phyloP scores from a whole-genome alignment of 2,113 vertebrate genomes.

The Ondatra zibethicus region DNA sequence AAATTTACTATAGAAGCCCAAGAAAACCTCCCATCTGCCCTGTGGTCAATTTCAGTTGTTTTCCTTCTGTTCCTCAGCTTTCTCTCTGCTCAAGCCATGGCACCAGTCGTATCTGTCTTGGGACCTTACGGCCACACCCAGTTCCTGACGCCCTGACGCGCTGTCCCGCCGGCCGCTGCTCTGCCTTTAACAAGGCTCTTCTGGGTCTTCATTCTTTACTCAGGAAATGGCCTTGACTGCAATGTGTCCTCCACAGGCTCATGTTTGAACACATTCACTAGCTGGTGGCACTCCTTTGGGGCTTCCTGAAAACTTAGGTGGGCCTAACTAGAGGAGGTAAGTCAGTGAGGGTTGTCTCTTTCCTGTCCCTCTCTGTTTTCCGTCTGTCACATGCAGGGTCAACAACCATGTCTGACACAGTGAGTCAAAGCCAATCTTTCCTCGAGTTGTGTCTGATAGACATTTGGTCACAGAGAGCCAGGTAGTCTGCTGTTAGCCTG shows the following conservation, averaged over 20 bases:
- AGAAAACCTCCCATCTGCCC: background rate
- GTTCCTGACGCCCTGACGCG: background rate
- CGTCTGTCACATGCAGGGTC: background rate
- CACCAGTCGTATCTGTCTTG: background rate
- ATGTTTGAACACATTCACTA: background rate
- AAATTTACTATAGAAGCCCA: background rate
- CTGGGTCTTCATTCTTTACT: background rate
- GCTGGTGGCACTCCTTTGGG: background rate
- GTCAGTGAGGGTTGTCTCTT: background rate
- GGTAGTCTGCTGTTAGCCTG: background rate
- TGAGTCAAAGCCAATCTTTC: background rate
- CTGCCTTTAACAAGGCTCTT: background rate
- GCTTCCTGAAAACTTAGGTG: background rate
- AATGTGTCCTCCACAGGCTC: background rate
- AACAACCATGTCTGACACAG: background rate
- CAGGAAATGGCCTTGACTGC: no score
- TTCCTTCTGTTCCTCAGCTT: background rate
- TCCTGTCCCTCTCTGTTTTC: background rate
- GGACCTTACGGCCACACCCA: background rate
- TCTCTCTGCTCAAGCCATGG: background rate
- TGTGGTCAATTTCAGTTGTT: background rate
- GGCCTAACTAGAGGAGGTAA: background rate
- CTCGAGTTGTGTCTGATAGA: background rate
- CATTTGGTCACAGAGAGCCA: background rate
- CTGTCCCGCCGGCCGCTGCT: background rate